A percentile compares a stretch with the other conserved stretches of the same genome.
Evolutionary conservation across 2,888 invertebrate genomes (phyloP).

Genomic region (Amphimallon solstitiale): DNA sequence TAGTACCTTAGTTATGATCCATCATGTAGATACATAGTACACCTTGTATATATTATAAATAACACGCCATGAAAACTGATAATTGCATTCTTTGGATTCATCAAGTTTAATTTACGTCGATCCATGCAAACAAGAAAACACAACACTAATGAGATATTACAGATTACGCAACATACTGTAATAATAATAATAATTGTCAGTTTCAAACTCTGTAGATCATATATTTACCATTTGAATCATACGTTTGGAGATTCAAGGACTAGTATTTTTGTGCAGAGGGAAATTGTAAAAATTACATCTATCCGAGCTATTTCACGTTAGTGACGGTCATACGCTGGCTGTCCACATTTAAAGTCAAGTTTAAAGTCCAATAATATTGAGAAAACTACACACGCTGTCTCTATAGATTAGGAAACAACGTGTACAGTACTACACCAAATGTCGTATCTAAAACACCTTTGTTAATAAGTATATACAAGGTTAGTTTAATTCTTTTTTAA

Average conservation of each 20-base stretch:
- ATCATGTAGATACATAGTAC: too few relatives aligned
- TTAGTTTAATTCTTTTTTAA: constrained; percentile 36
- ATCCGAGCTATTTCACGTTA: background rate
- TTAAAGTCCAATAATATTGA: constrained; percentile 11
- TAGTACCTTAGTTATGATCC: too few relatives aligned
- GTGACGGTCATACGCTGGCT: background rate
- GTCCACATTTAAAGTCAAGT: constrained; percentile 11
- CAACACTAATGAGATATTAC: background rate
- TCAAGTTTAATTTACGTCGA: too few relatives aligned
- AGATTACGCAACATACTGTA: background rate
- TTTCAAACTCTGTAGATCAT: background rate
- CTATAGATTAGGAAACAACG: background rate
- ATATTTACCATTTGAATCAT: background rate
- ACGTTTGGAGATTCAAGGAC: constrained; percentile 18
- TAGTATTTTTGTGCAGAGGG: constrained; percentile 1
- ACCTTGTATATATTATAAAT: too few relatives aligned
- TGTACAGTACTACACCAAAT: background rate
- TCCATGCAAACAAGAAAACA: too few relatives aligned
- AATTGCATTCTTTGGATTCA: too few relatives aligned
- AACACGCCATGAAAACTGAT: too few relatives aligned
- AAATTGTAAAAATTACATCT: background rate
- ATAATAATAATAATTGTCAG: constrained; percentile 22
- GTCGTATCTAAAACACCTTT: background rate
- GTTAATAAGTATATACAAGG: constrained; percentile 29
- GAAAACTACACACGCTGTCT: background rate